Base-by-base conservation (phyloP, 2,797 vertebrate genomes). In the Myotis daubentonii region DNA sequence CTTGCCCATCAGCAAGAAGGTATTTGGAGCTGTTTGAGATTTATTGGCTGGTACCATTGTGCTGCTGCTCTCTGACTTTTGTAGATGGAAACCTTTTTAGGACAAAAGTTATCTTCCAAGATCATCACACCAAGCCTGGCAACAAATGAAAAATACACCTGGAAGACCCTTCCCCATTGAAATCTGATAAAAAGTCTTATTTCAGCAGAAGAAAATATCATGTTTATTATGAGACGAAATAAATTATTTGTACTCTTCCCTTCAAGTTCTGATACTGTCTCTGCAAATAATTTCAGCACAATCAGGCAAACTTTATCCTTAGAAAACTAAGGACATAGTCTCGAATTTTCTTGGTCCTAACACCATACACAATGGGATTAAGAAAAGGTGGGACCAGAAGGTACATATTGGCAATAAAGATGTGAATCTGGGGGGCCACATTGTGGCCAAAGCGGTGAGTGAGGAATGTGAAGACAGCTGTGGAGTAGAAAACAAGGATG, bases 401-500 rank as follows among this genome's bases (percentile, higher is more conserved):
- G 60, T 97, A 96, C 11, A 93, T 88, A 30, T 96, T 94, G 66
- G 88, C 93, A 60, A 94, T 89, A 36, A 97, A 88, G 47, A 95
- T 96, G 41, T 94, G 94, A 16, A 95, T 33, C n/a, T 84, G 87
- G 15, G 55, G 79, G 22, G 93, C 92, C 19, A 97, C 81, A 47
- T 88, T 94, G 74, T 96, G 74, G 8, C 95, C 94, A 95, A 96
- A 96, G 75, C 28, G 68, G 47, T 89, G 80, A 80, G 83, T 87
- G 16, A 97, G 94, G 89, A 95, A 92, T 8, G 95, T 87, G 79
- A 95, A 96, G 5, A 90, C 88, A 22, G 93, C 88, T 12, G 88
- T 92, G 20, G 86, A 90, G 33, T 95, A 95, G 71, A 96, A 97
- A 15, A 95, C 71, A 38, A 96, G 96, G 62, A 96, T 95, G 47